A percentile compares a stretch with the other conserved stretches of the same genome.
Evolutionary conservation across 2,797 vertebrate genomes (phyloP).

Genomic region (Acipenser oxyrinchus): DNA sequence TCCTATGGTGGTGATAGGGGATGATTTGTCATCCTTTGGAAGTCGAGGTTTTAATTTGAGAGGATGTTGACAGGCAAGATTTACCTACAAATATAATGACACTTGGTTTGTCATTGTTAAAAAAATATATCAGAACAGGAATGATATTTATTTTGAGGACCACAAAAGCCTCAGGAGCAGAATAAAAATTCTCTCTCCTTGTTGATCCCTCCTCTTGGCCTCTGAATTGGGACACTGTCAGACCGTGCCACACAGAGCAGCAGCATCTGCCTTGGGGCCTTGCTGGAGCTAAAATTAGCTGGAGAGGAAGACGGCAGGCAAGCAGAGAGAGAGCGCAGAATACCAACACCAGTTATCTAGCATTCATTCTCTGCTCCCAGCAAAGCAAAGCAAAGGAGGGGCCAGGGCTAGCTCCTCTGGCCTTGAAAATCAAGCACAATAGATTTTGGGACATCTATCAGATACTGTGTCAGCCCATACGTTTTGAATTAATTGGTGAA

Average conservation of each 20-base stretch:
- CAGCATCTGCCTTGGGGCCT: constrained; percentile 2
- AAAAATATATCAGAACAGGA: constrained; percentile 5
- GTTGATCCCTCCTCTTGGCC: not conserved
- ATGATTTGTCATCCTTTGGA: too few relatives aligned
- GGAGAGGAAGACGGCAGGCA: not conserved
- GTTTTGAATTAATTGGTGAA: too few relatives aligned
- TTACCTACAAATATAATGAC: constrained; percentile 52
- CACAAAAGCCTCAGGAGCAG: not conserved
- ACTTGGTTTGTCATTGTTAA: constrained; percentile 56
- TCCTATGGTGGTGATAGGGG: too few relatives aligned
- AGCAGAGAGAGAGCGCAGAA: not conserved
- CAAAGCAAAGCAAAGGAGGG: not conserved
- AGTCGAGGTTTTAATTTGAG: not conserved
- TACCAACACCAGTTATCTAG: not conserved
- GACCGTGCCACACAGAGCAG: not conserved
- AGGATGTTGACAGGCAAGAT: constrained; percentile 39
- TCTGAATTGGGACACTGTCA: constrained; percentile 5
- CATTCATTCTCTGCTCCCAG: not conserved
- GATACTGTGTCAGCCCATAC: too few relatives aligned
- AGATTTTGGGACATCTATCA: too few relatives aligned
- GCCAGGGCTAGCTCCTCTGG: not conserved
- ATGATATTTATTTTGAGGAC: not conserved
- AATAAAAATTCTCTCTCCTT: constrained; percentile 17
- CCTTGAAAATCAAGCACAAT: too few relatives aligned
- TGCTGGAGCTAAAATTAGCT: not conserved